A percentile compares a stretch with the other conserved stretches of the same genome.
phyloP scores from a whole-genome alignment of 2,888 invertebrate genomes.

The Lasioglossum lativentre region DNA sequence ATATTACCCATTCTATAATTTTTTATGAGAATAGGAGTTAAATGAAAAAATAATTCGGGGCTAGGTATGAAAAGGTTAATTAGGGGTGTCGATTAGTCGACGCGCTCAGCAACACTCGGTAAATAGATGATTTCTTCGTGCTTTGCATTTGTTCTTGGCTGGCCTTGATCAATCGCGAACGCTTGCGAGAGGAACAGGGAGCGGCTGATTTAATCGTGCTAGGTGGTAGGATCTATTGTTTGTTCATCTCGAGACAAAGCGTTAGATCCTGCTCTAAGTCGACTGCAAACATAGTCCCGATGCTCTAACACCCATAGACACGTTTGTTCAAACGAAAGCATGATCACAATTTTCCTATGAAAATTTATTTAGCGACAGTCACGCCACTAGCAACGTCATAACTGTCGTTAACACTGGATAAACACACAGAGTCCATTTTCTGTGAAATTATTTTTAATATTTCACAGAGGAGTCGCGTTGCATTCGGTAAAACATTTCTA shows the following conservation, averaged over 20 bases:
- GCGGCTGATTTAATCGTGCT: slow-evolving; percentile 10
- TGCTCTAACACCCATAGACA: not conserved
- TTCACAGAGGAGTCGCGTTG: too few species aligned
- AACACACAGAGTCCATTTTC: not conserved
- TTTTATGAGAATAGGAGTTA: too few species aligned
- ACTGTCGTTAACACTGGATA: not conserved
- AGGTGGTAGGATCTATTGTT: not conserved
- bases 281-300: not conserved
- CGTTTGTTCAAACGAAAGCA: not conserved
- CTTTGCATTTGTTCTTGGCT: slow-evolving; percentile 11
- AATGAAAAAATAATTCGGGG: too few species aligned
- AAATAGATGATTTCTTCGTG: not conserved
- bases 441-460: too few species aligned
- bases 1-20: too few species aligned
- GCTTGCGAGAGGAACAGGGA: not conserved
- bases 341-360: not conserved
- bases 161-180: not conserved
- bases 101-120: not conserved
- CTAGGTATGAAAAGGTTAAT: not conserved
- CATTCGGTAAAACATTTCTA: too few species aligned
- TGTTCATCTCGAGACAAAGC: not conserved
- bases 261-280: not conserved
- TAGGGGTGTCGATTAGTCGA: not conserved
- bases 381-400: not conserved
- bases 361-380: too few species aligned